Conservation (phyloP, 2,113 vertebrate species). For the Oenanthe oenanthe region DNA sequence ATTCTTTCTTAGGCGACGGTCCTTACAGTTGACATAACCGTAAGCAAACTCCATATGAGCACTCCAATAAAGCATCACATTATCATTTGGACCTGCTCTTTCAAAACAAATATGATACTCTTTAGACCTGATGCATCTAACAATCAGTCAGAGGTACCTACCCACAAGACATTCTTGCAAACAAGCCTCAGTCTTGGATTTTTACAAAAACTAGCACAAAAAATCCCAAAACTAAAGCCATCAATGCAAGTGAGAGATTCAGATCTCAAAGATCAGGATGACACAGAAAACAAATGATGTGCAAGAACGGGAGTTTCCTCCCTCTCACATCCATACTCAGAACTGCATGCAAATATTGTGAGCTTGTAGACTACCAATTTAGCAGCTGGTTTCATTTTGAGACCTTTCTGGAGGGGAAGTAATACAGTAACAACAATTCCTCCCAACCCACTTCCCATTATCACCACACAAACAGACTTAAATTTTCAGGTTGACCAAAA, state of each 20-base stretch:
- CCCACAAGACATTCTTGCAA: not conserved
- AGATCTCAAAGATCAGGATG: not conserved
- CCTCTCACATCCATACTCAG: not conserved
- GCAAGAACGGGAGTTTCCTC: not conserved
- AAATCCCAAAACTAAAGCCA: not conserved
- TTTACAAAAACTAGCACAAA: not conserved
- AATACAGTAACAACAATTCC: slow-evolving; percentile 48
- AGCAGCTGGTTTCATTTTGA: slow-evolving; percentile 53
- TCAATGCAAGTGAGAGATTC: not conserved
- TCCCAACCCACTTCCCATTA: slow-evolving; percentile 8
- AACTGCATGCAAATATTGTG: slow-evolving; percentile 24
- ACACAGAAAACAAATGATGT: slow-evolving; percentile 9
- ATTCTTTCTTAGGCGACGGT: not conserved
- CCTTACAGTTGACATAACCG: not conserved
- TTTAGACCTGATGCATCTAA: not conserved
- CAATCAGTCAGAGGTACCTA: not conserved
- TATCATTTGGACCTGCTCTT: not conserved
- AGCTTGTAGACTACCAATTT: slow-evolving; percentile 16
- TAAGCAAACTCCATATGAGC: not conserved
- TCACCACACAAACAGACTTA: not conserved
- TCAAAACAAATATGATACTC: not conserved
- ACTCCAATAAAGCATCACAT: not conserved
- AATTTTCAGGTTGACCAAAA: slow-evolving; percentile 25
- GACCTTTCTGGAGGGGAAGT: slow-evolving; percentile 40
- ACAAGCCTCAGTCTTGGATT: not conserved